These are phyloP conservation scores for Macroteleia sp. DNA, from an alignment of 2,888 invertebrate genomes.

Conservation along the genomic window DNA sequence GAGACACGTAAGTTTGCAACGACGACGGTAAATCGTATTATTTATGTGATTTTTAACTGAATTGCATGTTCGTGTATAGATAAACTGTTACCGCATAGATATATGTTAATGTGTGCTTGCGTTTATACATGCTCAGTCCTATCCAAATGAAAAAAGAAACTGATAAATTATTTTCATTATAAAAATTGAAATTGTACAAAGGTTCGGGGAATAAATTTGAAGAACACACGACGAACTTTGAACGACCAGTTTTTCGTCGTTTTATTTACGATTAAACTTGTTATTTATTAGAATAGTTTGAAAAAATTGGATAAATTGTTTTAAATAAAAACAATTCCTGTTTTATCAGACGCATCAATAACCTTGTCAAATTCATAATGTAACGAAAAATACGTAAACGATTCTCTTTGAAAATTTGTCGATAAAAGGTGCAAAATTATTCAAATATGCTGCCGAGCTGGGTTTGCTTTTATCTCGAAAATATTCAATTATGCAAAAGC, in stretches of 20 bases:
- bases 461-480: slow-evolving; percentile 12
- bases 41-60: slow-evolving; percentile 47
- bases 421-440: slow-evolving; percentile 24
- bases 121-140: slow-evolving; percentile 1
- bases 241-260: too few species aligned
- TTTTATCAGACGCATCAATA: too few species aligned
- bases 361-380: too few species aligned
- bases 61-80: slow-evolving; percentile 41
- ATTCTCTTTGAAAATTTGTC: background rate
- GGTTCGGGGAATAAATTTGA: too few species aligned
- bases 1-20: slow-evolving; percentile 24
- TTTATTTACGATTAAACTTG: too few species aligned
- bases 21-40: slow-evolving; percentile 37
- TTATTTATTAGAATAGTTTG: too few species aligned
- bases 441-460: slow-evolving; percentile 5
- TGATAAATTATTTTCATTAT: slow-evolving; percentile 16
- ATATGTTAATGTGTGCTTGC: slow-evolving; percentile 25
- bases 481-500: slow-evolving; percentile 44
- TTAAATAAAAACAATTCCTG: too few species aligned
- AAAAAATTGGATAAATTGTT: too few species aligned
- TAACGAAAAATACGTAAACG: too few species aligned
- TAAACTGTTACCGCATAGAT: slow-evolving; percentile 19
- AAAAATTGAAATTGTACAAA: too few species aligned
- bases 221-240: too few species aligned
- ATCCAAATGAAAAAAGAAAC: background rate